Conservation (phyloP, 2,797 vertebrate genomes). For the Arrhamphus sclerolepis region DNA sequence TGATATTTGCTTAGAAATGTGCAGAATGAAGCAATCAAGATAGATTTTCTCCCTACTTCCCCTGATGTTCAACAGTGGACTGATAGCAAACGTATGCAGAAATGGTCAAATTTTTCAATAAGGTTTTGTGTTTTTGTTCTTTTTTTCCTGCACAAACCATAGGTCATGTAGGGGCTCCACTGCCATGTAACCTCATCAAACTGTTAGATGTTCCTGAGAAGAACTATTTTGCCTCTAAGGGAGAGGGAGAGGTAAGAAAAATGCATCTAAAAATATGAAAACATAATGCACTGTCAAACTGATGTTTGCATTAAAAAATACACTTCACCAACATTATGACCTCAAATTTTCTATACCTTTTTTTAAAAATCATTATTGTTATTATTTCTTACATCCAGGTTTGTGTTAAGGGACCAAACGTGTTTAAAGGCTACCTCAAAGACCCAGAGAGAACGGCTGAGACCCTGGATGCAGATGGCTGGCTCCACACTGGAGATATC, state of each 20-base stretch:
- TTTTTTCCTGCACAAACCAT: constrained; percentile 2
- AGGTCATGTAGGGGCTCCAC: constrained; percentile 96
- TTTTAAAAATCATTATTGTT: not conserved
- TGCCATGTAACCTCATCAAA: constrained; percentile 96
- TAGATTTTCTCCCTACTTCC: no score
- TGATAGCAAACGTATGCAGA: not conserved
- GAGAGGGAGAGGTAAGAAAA: constrained; percentile 91
- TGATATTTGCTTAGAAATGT: constrained; percentile 4
- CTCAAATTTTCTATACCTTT: not conserved
- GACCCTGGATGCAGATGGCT: constrained; percentile 89
- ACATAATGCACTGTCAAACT: no score
- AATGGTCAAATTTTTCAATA: not conserved
- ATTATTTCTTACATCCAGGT: constrained; percentile 78
- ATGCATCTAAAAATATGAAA: not conserved
- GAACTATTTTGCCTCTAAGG: constrained; percentile 94
- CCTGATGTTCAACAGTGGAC: no score
- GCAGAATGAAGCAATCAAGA: no score
- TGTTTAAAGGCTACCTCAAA: constrained; percentile 98
- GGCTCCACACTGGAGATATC: constrained; percentile 98
- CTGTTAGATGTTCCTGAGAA: constrained; percentile 94
- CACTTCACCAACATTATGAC: not conserved
- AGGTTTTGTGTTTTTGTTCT: not conserved
- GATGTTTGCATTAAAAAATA: no score
- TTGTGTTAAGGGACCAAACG: constrained; percentile 96
- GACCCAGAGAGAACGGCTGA: constrained; percentile 90